These are phyloP conservation scores for Drosophila parthenogenetica DNA, from an alignment of 2,888 invertebrate genomes.

Conservation along the genomic window DNA sequence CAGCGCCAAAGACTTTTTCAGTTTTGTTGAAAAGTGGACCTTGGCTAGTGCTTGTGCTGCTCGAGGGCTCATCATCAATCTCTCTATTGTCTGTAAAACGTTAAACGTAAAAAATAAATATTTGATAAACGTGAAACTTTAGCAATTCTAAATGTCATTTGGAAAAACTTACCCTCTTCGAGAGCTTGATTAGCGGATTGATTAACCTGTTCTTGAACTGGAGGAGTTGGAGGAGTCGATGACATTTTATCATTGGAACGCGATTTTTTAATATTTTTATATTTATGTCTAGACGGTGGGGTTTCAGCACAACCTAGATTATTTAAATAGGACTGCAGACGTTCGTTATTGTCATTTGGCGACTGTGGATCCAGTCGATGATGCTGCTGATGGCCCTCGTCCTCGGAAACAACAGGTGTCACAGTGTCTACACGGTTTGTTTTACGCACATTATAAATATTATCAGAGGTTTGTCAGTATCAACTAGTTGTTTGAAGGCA, in stretches of 20 bases:
- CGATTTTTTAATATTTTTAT: conserved; percentile 35
- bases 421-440: conserved; percentile 76
- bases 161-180: conserved; percentile 61
- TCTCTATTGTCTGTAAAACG: conserved; percentile 35
- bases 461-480: conserved; percentile 78
- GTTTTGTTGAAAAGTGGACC: not conserved
- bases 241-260: conserved; percentile 44
- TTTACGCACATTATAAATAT: conserved; percentile 72
- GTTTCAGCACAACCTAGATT: conserved; percentile 63
- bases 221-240: conserved; percentile 6
- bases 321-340: conserved; percentile 57
- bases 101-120: conserved; percentile 20
- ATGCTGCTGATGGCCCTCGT: conserved; percentile 44
- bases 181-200: conserved; percentile 30
- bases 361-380: conserved; percentile 2
- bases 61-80: conserved; percentile 24
- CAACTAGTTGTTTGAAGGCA: conserved; percentile 55
- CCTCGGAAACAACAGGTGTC: conserved; percentile 77
- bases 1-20: conserved; percentile 1
- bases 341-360: conserved; percentile 39
- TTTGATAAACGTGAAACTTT: conserved; percentile 24
- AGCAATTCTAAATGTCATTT: conserved; percentile 12
- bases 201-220: conserved; percentile 37
- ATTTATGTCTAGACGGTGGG: conserved; percentile 53
- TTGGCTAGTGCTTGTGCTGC: conserved; percentile 6